These are phyloP conservation scores for Heliothis virescens DNA, from an alignment of 1,140 invertebrate species.

Conservation along the genomic window DNA sequence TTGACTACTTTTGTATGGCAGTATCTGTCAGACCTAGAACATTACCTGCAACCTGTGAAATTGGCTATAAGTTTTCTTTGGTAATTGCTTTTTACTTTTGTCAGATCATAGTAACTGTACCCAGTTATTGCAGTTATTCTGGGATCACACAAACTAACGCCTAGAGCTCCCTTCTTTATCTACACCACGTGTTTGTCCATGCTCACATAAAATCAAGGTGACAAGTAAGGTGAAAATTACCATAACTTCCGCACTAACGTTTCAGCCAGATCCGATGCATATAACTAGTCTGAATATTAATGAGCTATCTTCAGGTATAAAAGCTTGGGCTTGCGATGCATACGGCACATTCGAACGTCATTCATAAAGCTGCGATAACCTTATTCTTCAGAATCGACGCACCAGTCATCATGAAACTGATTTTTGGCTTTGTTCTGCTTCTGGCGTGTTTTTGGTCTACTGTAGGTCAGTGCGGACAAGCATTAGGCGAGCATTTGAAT, in stretches of 20 bases:
- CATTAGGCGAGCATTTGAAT: background rate
- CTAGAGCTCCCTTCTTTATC: background rate
- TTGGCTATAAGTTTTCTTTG: no score
- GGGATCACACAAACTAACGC: no score
- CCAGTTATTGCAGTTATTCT: no score
- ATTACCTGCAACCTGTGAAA: no score
- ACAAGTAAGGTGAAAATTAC: constrained; percentile 11
- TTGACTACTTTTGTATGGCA: no score
- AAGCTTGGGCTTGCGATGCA: background rate
- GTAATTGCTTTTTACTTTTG: no score
- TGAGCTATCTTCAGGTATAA: background rate
- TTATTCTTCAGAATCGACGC: background rate
- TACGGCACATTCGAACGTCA: background rate
- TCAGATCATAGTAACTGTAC: no score
- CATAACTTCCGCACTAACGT: constrained; percentile 4
- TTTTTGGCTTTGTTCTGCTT: background rate
- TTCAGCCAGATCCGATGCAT: background rate
- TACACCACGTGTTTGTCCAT: background rate
- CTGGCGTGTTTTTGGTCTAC: background rate
- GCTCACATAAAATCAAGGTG: background rate
- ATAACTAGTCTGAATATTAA: constrained; percentile 25
- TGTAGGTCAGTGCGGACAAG: background rate
- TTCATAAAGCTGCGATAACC: background rate
- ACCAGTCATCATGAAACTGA: constrained; percentile 1
- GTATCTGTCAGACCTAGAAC: no score